Evolutionary conservation across 2,888 invertebrate genomes (phyloP).

Genomic region (Colletes collaris): DNA sequence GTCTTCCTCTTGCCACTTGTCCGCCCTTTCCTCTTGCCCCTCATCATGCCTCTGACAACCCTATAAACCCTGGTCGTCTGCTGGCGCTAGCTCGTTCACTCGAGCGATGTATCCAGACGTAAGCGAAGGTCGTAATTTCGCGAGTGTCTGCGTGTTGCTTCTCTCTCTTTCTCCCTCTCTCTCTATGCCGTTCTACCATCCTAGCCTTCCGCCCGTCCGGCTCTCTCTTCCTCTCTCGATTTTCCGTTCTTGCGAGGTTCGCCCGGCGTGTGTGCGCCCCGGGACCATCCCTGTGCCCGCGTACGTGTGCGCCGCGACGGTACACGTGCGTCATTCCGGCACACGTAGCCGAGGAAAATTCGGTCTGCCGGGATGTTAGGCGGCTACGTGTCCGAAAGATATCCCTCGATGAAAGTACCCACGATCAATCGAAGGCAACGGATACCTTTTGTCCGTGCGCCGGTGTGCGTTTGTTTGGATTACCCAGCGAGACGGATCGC

Average conservation of each 20-base stretch:
- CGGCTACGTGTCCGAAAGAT: slow-evolving; percentile 70
- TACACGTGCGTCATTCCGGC: slow-evolving; percentile 46
- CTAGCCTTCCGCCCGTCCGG: slow-evolving; percentile 22
- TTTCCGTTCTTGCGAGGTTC: slow-evolving; percentile 63
- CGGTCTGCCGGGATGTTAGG: slow-evolving; percentile 68
- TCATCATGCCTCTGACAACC: slow-evolving; percentile 68
- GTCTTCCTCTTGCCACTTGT: slow-evolving; percentile 51
- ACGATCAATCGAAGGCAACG: slow-evolving; percentile 66
- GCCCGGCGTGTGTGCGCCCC: slow-evolving; percentile 31
- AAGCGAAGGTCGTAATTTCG: slow-evolving; percentile 78
- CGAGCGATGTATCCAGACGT: slow-evolving; percentile 76
- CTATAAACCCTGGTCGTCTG: slow-evolving; percentile 77
- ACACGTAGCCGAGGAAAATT: slow-evolving; percentile 62
- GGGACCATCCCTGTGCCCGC: slow-evolving; percentile 23
- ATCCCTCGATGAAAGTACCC: slow-evolving; percentile 68
- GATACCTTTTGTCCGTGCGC: slow-evolving; percentile 52
- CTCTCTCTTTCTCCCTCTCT: slow-evolving; percentile 36
- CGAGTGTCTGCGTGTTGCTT: slow-evolving; percentile 75
- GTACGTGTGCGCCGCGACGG: slow-evolving; percentile 15
- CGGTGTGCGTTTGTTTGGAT: slow-evolving; percentile 56
- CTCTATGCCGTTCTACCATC: background rate
- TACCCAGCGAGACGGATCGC: slow-evolving; percentile 48
- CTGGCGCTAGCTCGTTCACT: slow-evolving; percentile 73
- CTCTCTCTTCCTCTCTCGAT: slow-evolving; percentile 52
- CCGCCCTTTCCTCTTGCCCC: slow-evolving; percentile 50